Evolutionary conservation across 2,113 vertebrate species (phyloP).

Genomic region (Catagonus wagneri): DNA sequence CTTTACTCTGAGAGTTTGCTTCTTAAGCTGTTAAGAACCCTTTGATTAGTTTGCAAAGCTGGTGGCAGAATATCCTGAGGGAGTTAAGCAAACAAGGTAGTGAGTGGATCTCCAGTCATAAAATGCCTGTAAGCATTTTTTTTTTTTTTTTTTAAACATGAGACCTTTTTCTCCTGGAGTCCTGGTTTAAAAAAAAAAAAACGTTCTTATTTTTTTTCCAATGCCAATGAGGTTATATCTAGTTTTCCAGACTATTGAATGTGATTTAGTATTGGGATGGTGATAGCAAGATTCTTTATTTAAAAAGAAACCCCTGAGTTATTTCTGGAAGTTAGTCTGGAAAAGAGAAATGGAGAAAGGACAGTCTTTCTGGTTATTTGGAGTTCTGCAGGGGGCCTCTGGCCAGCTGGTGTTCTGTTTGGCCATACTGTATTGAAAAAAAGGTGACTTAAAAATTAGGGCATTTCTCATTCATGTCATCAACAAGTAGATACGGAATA

Average conservation of each 20-base stretch:
- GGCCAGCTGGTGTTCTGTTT: background rate
- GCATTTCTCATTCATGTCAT: background rate
- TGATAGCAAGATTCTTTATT: background rate
- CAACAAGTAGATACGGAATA: background rate
- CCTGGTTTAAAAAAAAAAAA: background rate
- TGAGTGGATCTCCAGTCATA: conserved; percentile 33
- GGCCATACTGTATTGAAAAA: background rate
- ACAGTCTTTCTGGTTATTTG: background rate
- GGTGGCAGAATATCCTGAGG: background rate
- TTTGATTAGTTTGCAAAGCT: conserved; percentile 35
- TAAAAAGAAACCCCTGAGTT: background rate
- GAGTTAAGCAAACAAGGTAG: background rate
- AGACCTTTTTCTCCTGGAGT: conserved; percentile 26
- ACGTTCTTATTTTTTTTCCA: background rate
- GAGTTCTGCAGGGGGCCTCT: background rate
- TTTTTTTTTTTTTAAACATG: background rate
- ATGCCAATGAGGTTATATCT: background rate
- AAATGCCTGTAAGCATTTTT: background rate
- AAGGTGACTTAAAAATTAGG: background rate
- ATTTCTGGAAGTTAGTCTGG: background rate
- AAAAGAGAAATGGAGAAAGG: background rate
- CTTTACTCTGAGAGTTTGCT: conserved; percentile 26
- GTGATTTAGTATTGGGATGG: background rate
- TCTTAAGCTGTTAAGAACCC: background rate
- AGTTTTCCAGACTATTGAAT: background rate